phyloP scores from a whole-genome alignment of 2,888 invertebrate genomes.

The Cremastinae sp. region DNA sequence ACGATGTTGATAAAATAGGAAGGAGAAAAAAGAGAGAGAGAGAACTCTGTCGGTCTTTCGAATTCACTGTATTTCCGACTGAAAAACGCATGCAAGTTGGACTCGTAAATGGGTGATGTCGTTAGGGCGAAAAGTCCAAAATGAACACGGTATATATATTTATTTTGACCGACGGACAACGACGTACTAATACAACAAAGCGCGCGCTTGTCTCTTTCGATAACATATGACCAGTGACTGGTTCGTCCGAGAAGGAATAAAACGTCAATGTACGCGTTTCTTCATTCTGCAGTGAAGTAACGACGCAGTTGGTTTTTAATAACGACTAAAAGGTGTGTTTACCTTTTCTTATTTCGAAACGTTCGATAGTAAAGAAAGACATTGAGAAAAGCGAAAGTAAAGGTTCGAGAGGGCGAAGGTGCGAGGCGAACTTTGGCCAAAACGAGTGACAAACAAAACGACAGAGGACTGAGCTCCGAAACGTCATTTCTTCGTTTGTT shows the following conservation, averaged over 20 bases:
- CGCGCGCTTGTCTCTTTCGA: no score
- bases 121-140: no score
- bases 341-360: conserved; percentile 6
- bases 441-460: conserved; percentile 21
- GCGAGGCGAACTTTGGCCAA: conserved; percentile 15
- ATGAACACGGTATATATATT: no score
- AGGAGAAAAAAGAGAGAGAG: no score
- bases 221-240: conserved; percentile 56
- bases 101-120: no score
- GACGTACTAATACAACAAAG: no score
- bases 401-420: neutral
- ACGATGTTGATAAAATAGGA: no score
- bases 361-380: neutral
- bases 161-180: no score
- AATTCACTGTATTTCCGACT: no score
- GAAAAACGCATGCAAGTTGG: no score
- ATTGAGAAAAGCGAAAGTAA: neutral
- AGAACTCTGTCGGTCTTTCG: no score
- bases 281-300: conserved; percentile 47
- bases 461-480: conserved; percentile 4
- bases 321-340: conserved; percentile 10
- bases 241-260: conserved; percentile 52
- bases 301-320: conserved; percentile 45
- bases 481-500: conserved; percentile 13
- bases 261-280: conserved; percentile 37